Percentiles rank a stretch among this genome's conserved stretches.
Evolutionary conservation across 2,113 vertebrate genomes (phyloP).

Genomic region (Andinoacara biseriatus): DNA sequence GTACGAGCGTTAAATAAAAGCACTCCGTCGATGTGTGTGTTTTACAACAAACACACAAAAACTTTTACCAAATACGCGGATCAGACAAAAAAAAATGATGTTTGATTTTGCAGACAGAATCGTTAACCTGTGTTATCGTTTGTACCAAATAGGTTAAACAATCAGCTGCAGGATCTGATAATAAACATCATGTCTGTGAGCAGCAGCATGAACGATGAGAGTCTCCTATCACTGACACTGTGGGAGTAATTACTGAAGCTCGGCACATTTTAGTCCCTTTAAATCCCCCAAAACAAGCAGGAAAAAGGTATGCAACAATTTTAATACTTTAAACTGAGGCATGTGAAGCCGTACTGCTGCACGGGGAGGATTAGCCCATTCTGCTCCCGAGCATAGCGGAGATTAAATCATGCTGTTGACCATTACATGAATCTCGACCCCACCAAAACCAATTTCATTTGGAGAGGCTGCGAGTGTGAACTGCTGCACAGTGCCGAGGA

Average conservation of each 20-base stretch:
- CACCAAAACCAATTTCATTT: constrained; percentile 71
- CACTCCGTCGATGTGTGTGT: too few relatives aligned
- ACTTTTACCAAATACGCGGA: too few relatives aligned
- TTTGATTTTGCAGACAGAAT: too few relatives aligned
- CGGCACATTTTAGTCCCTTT: constrained; percentile 12
- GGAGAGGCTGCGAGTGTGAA: constrained; percentile 58
- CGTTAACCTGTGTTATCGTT: too few relatives aligned
- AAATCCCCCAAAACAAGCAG: constrained; percentile 65
- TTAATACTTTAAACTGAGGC: neutral
- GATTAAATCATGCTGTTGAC: constrained; percentile 67
- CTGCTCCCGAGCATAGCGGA: constrained; percentile 57
- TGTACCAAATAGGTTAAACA: too few relatives aligned
- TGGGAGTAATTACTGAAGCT: neutral
- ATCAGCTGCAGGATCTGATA: neutral
- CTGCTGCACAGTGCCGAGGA: constrained; percentile 38
- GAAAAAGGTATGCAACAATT: constrained; percentile 17
- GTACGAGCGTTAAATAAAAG: too few relatives aligned
- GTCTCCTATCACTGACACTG: too few relatives aligned
- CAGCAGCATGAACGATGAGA: too few relatives aligned
- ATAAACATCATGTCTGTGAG: neutral
- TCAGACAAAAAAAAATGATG: too few relatives aligned
- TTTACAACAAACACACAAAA: too few relatives aligned
- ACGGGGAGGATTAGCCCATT: constrained; percentile 52
- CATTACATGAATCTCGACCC: constrained; percentile 66
- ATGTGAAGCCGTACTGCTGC: constrained; percentile 37